Base-by-base conservation (phyloP, 2,888 invertebrate species). In the Cerceris ruficornis region DNA sequence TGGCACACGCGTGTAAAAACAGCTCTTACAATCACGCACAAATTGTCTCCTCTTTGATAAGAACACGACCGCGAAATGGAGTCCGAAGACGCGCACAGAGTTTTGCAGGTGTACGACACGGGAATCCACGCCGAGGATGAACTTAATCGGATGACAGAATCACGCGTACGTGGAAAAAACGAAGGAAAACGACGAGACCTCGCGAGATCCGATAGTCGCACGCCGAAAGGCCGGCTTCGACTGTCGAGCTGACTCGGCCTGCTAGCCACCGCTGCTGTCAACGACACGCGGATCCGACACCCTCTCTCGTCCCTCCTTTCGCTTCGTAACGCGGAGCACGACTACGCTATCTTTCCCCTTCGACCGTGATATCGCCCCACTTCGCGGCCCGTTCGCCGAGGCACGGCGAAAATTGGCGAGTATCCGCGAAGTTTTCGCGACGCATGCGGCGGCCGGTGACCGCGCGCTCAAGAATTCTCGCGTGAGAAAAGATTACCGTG, bases 161-260 rank as follows among this genome's bases (percentile, higher is more conserved):
- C 28, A 28, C 2, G 28, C 2, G 4, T 28, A 2, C 4, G 28
- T 28, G 28, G 28, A 28, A 28, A 28, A 28, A 28, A 28, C 28
- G 28, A 28, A 2, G 28, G 4, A 28, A 28, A 28, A 2, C 28
- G 28, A 28, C 28, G 28, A 54, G 68, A 43, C 41, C 49, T 59
- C 72, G 67, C 54, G 15, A 41, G 58, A 58, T 46, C 69, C 87
- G 84, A 88, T 79, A 75, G 83, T 80, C 77, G 57, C 83, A 66
- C 85, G 83, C 80, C 85, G 87, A 88, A 74, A 82, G 81, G 85
- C 88, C 89, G 89, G 87, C 88, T 88, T 83, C 82, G 76, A 89
- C 89, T 89, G 88, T 72, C 77, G 81, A 59, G 73, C 66, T 58
- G 73, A 70, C 80, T 71, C 69, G 71, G 71, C 77, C 80, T 73